phyloP scores from a whole-genome alignment of 1,140 invertebrate genomes.

The Physella acuta region DNA sequence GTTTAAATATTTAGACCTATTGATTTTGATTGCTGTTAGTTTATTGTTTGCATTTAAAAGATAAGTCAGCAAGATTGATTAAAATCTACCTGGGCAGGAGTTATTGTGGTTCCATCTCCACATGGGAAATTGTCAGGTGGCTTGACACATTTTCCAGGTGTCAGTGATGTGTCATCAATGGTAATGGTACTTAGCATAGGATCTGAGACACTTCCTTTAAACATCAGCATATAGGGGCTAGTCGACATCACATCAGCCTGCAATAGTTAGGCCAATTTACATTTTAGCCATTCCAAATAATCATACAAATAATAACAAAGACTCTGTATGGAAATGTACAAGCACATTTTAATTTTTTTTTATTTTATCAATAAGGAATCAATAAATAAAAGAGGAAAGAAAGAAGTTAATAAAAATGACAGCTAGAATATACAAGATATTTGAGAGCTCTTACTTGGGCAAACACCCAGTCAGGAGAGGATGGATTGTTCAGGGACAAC shows the following conservation, averaged over 20 bases:
- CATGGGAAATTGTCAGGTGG: conserved; percentile 3
- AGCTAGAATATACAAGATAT: too few species aligned
- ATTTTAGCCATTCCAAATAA: neutral
- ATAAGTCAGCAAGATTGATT: too few species aligned
- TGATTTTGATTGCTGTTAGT: too few species aligned
- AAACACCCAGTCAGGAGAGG: conserved; percentile 40
- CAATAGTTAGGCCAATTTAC: neutral
- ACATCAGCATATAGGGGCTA: conserved; percentile 11
- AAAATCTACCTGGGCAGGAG: neutral
- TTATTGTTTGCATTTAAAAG: too few species aligned
- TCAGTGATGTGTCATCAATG: conserved; percentile 16
- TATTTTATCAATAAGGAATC: neutral
- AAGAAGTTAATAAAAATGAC: conserved; percentile 8
- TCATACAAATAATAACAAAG: too few species aligned
- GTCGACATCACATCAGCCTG: conserved; percentile 5
- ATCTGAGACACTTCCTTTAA: conserved; percentile 6
- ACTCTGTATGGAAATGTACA: too few species aligned
- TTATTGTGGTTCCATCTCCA: conserved; percentile 11
- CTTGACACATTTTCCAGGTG: conserved; percentile 2
- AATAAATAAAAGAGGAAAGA: neutral
- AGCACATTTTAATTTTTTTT: neutral
- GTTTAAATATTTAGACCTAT: too few species aligned
- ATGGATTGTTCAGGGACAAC: conserved; percentile 38
- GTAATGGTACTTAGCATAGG: neutral
- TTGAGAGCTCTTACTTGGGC: conserved; percentile 28